A percentile compares a stretch with the other conserved stretches of the same genome.
Evolutionary conservation across 2,113 vertebrate species (phyloP).

Genomic region (Etia nguti): DNA sequence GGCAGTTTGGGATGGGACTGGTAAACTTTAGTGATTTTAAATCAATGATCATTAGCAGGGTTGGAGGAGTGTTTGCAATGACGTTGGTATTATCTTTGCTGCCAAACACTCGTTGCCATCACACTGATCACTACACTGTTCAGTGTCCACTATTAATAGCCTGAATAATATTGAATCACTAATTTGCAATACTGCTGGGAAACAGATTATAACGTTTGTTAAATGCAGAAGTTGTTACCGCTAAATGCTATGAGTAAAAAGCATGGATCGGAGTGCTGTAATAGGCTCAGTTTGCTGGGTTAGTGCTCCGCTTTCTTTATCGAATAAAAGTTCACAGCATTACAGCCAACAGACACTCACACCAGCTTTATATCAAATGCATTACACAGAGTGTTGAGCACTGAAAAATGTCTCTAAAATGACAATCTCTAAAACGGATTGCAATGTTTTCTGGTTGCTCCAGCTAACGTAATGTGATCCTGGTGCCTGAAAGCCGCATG

Average conservation of each 20-base stretch:
- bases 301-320: not conserved
- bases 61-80: not conserved
- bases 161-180: not conserved
- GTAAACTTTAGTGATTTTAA: not conserved
- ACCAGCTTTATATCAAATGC: not conserved
- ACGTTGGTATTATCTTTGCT: not conserved
- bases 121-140: not conserved
- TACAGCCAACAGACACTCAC: not conserved
- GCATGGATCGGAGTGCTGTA: not conserved
- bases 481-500: not conserved
- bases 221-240: not conserved
- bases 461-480: not conserved
- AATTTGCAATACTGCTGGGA: not conserved
- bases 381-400: not conserved
- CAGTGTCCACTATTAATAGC: not conserved
- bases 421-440: not conserved
- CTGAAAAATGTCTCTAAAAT: not conserved
- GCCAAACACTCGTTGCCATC: not conserved
- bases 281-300: not conserved
- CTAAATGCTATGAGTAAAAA: not conserved
- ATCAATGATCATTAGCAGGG: not conserved
- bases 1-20: not conserved
- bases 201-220: not conserved
- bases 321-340: not conserved
- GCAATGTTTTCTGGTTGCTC: not conserved